Conservation (phyloP, 2,797 vertebrate species). For the Rhinoraja longicauda region DNA sequence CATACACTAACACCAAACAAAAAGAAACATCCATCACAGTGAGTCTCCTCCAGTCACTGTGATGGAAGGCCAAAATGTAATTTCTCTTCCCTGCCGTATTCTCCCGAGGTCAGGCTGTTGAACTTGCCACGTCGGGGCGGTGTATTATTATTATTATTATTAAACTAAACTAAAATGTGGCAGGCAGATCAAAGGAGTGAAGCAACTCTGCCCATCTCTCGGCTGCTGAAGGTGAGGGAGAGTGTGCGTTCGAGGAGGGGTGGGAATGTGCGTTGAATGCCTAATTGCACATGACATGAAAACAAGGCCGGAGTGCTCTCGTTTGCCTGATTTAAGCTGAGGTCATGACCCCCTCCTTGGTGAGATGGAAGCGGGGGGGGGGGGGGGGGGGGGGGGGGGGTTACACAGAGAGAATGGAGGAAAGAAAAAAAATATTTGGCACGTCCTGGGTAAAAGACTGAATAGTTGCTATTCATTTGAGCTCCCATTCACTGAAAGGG, state of each 20-base stretch:
- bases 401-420: too few species aligned
- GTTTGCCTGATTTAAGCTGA: not conserved
- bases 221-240: not conserved
- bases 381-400: not conserved
- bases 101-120: too few species aligned
- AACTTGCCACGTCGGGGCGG: too few species aligned
- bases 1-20: too few species aligned
- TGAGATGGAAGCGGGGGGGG: not conserved
- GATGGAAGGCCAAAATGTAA: too few species aligned
- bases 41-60: too few species aligned
- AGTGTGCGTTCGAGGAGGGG: not conserved
- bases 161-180: too few species aligned
- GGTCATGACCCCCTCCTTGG: not conserved
- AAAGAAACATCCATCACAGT: too few species aligned
- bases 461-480: constrained; percentile 22
- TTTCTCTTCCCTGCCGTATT: too few species aligned
- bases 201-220: not conserved
- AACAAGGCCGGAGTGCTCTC: not conserved
- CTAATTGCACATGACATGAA: constrained; percentile 25
- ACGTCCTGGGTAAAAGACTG: not conserved
- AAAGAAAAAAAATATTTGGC: not conserved
- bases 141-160: too few species aligned
- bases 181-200: not conserved
- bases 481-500: not conserved
- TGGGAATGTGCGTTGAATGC: not conserved